A percentile compares a stretch with the other conserved stretches of the same genome.
phyloP scores from a whole-genome alignment of 2,797 vertebrate species.

The Mionectes olivaceus region DNA sequence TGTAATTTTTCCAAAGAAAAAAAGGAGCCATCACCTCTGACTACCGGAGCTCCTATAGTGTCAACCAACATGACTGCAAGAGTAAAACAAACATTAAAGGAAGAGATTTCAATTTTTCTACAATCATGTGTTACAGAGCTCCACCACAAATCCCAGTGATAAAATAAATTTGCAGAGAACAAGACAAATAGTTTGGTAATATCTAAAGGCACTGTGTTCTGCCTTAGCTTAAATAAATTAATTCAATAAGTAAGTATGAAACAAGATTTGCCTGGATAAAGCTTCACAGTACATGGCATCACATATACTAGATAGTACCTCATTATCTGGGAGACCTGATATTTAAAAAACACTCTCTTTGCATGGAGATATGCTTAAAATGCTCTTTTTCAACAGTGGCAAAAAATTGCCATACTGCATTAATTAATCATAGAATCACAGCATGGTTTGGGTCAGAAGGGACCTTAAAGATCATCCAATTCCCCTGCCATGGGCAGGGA shows the following conservation, averaged over 20 bases:
- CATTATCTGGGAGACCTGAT: not conserved
- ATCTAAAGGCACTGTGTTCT: not conserved
- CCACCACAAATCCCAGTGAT: not conserved
- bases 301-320: not conserved
- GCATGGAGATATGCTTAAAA: not conserved
- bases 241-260: not conserved
- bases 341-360: not conserved
- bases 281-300: not conserved
- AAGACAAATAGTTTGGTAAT: not conserved
- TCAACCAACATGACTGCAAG: not conserved
- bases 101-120: not conserved
- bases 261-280: not conserved
- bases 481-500: not conserved
- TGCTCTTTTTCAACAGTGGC: not conserved
- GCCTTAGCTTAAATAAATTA: not conserved
- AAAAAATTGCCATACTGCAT: not conserved
- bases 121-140: not conserved
- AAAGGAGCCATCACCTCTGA: not conserved
- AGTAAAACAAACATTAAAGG: not conserved
- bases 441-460: not conserved
- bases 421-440: not conserved
- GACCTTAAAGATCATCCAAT: not conserved
- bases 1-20: not conserved
- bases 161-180: conserved; percentile 5
- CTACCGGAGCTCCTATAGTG: not conserved